Conservation (phyloP, 1,140 invertebrate genomes). For the Trialeurodes vaporariorum region DNA sequence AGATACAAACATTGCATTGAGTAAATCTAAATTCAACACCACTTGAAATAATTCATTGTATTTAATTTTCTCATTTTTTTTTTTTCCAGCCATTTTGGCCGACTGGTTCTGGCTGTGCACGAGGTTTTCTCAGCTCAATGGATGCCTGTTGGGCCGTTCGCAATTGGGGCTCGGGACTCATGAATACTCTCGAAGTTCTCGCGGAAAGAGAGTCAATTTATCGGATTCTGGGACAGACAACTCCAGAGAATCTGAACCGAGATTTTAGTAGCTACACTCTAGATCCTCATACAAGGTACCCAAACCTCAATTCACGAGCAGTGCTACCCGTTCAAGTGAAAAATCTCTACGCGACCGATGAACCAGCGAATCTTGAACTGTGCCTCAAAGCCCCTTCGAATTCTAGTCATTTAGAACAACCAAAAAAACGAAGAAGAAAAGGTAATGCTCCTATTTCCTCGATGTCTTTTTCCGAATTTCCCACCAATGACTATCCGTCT, state of each 20-base stretch:
- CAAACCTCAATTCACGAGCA: constrained; percentile 40
- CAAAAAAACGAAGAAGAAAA: constrained; percentile 50
- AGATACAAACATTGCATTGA: no score
- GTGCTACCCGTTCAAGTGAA: constrained; percentile 54
- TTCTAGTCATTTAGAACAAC: constrained; percentile 34
- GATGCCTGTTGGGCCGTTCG: constrained; percentile 94
- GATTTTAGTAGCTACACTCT: constrained; percentile 79
- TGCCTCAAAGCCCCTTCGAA: constrained; percentile 31
- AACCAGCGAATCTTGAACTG: constrained; percentile 37
- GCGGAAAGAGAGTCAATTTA: constrained; percentile 94
- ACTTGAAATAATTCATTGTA: no score
- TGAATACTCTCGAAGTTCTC: constrained; percentile 65
- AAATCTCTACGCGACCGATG: constrained; percentile 47
- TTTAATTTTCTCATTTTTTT: constrained; percentile 9
- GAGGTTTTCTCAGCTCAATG: constrained; percentile 90
- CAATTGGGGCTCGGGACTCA: constrained; percentile 56
- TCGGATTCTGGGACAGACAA: constrained; percentile 80
- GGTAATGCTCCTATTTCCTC: constrained; percentile 34
- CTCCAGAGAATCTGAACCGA: constrained; percentile 86
- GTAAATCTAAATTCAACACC: no score
- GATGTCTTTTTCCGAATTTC: neutral
- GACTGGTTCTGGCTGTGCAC: constrained; percentile 91
- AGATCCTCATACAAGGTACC: constrained; percentile 70
- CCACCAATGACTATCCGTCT: neutral
- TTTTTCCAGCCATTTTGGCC: constrained; percentile 86